Conservation (phyloP, 2,113 vertebrate species). For the Haemorhous mexicanus region DNA sequence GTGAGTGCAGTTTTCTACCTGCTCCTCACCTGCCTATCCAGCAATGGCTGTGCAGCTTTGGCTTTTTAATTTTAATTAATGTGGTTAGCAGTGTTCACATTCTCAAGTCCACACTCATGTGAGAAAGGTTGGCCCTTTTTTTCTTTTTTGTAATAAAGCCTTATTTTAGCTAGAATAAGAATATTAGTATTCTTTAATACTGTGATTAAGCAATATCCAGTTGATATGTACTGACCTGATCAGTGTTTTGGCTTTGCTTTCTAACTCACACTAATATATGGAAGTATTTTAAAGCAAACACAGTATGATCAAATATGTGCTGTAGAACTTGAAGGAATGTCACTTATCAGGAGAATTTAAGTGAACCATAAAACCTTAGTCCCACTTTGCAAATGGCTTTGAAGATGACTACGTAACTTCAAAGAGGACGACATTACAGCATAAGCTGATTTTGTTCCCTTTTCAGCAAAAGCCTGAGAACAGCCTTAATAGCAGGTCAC, state of each 20-base stretch:
- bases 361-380: background rate
- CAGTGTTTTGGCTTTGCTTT: background rate
- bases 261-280: background rate
- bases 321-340: background rate
- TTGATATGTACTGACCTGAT: background rate
- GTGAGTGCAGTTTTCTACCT: background rate
- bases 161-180: background rate
- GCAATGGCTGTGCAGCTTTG: background rate
- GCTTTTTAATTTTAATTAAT: background rate
- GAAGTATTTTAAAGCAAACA: background rate
- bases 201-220: background rate
- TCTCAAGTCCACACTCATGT: background rate
- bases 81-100: background rate
- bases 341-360: background rate
- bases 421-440: background rate
- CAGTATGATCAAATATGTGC: background rate
- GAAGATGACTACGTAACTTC: background rate
- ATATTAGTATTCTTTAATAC: background rate
- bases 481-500: background rate
- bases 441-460: background rate
- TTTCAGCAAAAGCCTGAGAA: background rate
- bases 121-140: background rate
- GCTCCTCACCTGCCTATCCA: background rate
- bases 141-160: background rate
- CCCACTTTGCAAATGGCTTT: background rate